phyloP scores from a whole-genome alignment of 2,797 vertebrate species.

The Distichodus sexfasciatus region DNA sequence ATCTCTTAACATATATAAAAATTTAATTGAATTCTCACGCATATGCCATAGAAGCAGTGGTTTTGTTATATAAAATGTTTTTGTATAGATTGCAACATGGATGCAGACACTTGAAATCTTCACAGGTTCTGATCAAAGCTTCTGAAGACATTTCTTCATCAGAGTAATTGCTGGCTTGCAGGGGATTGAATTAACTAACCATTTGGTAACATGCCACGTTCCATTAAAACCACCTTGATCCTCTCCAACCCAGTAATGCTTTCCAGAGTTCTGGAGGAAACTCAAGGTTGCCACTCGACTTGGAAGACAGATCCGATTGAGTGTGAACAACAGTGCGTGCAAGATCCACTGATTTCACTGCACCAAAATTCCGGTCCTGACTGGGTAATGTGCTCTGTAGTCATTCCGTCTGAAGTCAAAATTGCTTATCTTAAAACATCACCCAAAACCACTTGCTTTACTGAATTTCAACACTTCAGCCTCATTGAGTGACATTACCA shows the following conservation, averaged over 20 bases:
- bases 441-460: conserved; percentile 50
- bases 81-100: not conserved
- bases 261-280: conserved; percentile 66
- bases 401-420: conserved; percentile 66
- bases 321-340: conserved; percentile 54
- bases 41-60: not conserved
- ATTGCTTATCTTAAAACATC: conserved; percentile 67
- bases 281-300: conserved; percentile 60
- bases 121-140: conserved; percentile 19
- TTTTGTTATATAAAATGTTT: not conserved
- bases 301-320: conserved; percentile 51
- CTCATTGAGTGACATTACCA: conserved; percentile 48
- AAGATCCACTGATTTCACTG: conserved; percentile 47
- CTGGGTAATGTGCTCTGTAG: conserved; percentile 58
- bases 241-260: conserved; percentile 58
- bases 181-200: conserved; percentile 51
- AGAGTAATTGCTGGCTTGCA: conserved; percentile 44
- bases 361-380: conserved; percentile 60
- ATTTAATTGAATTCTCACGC: not conserved
- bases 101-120: not conserved
- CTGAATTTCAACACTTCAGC: conserved; percentile 57
- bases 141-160: conserved; percentile 39
- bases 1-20: too few species aligned
- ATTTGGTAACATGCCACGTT: conserved; percentile 58
- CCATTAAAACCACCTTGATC: conserved; percentile 67